phyloP scores from a whole-genome alignment of 1,140 invertebrate genomes.

The Cydia fagiglandana region DNA sequence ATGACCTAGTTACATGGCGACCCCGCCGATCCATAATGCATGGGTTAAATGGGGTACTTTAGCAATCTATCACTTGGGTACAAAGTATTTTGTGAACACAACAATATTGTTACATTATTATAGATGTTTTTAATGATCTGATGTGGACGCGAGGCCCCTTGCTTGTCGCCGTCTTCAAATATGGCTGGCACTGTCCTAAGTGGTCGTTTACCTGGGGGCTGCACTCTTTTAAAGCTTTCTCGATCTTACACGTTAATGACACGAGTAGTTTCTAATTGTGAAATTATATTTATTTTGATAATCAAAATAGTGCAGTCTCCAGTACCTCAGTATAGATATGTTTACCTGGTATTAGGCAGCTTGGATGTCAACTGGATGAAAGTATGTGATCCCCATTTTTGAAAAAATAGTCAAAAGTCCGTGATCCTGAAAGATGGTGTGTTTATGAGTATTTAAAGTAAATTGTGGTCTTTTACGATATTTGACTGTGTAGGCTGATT shows the following conservation, averaged over 20 bases:
- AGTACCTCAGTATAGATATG: neutral
- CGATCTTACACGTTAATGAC: neutral
- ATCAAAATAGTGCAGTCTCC: neutral
- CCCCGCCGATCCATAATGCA: neutral
- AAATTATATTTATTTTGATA: neutral
- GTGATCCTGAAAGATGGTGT: constrained; percentile 16
- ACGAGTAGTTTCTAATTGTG: too few relatives aligned
- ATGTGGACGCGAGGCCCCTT: neutral
- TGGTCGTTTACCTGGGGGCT: neutral
- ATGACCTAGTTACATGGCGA: neutral
- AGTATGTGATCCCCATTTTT: constrained; percentile 32
- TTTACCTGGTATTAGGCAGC: constrained; percentile 13
- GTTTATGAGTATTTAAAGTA: neutral
- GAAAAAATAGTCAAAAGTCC: constrained; percentile 32
- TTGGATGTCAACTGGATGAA: constrained; percentile 2
- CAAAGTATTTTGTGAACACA: neutral
- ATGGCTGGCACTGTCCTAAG: neutral
- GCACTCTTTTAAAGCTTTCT: neutral
- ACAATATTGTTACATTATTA: neutral
- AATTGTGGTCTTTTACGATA: constrained; percentile 9
- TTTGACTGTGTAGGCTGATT: neutral
- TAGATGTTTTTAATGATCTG: neutral
- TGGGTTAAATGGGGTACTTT: neutral
- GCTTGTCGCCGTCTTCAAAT: neutral
- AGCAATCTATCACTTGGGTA: too few relatives aligned